Evolutionary conservation across 2,888 invertebrate species (phyloP), one percentile per base, ranked within the genome.

Genomic region (Syritta pipiens): DNA sequence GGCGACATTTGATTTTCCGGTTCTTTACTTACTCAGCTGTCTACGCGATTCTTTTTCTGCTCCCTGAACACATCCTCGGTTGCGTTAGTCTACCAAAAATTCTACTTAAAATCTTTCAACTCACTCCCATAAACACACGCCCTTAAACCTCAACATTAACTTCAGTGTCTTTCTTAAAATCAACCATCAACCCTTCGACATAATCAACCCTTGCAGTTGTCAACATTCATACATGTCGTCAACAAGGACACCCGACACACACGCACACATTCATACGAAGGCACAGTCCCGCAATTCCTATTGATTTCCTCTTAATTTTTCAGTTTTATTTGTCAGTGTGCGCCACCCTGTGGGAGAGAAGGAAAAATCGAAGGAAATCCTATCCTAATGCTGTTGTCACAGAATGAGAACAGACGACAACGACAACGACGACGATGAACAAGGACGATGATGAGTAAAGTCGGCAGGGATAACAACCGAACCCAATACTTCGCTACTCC

Each of bases 1-100:
- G 82, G 53, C 71, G 81, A 71, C 75, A 57, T 81, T 81, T 82
- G 81, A 77, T 82, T 81, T 82, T 82, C 68, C 49, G 46, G 62
- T 62, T 60, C 62, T 74, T 37, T 46, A 46, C 12, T 7, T 9
- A 37, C 4, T 17, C 67, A 74, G 46, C 74, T 74, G 62, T 79
- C 81, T 75, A 60, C 44, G 30, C 67, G 75, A 77, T 65, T 63
- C 63, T 68, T 76, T 68, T 57, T 32, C 28, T 46, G 28, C 62
- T 42, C 55, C 68, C 57, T 55, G 77, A 75, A 30, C 49, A 60
- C 74, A 74, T 28, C 42, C 37, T 40, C 30, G 55, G 12, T 35
- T 24, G 28, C 26, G 3, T 19, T 62, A n/a, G 72, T 60, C 51
- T 59, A 6, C 30, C 28, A 5, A 51, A 53, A 42, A 26, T 12